Base-by-base conservation (phyloP, 2,797 vertebrate species). In the Tiaroga cobitis region DNA sequence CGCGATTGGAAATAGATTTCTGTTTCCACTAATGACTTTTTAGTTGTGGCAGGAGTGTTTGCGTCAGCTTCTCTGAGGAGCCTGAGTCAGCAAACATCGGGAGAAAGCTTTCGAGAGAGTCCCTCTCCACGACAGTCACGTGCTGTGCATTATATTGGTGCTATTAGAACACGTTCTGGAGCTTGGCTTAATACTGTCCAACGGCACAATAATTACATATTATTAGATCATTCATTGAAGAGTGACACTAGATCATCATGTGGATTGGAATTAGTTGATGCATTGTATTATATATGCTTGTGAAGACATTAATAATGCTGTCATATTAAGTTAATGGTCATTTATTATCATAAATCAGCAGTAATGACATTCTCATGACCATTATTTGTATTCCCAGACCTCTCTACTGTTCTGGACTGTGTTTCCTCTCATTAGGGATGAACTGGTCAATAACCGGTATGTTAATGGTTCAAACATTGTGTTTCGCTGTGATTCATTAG, bases 11-110 rank as follows among this genome's bases (percentile, higher is more conserved):
- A 88, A 86, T 83, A 73, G 75, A 83, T 85, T 88, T 88, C 63
- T 49, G 81, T 86, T 86, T 86, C 24, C 85, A 82, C 82, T 88
- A 89, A 89, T 85, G 82, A 82, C 69, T 80, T 59, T 82, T 88
- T 83, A 80, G 85, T 83, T 81, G 74, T 82, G 39, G 41, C 78
- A 79, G 72, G 72, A 74, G 82, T 78, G 77, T 26, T 21, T 77
- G 75, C 6, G 21, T 88, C 88, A 85, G 86, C 84, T 82, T 54
- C 49, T 84, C 76, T 65, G 78, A 89, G 43, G 78, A 59, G 29
- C 3, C 79, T 11, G 61, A 86, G 82, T 86, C 87, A 85, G 82
- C 88, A 84, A 67, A 68, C 26, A 29, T 29, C 26, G 15, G 26
- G 56, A 46, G 15, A 59, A n/a, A 4, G 56, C 81, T 8, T 79